Base-by-base conservation (phyloP, 2,797 vertebrate genomes). In the Falco novaeseelandiae region DNA sequence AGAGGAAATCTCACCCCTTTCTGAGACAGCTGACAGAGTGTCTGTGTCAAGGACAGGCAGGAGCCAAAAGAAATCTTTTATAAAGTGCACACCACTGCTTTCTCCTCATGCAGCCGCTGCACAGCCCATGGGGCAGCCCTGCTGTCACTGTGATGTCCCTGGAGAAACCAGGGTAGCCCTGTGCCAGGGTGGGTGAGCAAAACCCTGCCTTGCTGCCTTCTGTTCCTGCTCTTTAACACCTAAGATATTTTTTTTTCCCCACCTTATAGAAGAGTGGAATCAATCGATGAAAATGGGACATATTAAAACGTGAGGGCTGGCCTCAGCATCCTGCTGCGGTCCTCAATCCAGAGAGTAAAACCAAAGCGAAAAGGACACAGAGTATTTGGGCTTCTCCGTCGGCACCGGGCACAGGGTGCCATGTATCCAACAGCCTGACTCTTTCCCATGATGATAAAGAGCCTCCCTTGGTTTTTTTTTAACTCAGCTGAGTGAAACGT, bases 391-490 rank as follows among this genome's bases (percentile, higher is more conserved):
- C 8, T 42, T 91, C 63, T 18, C 19, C 15, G 14, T 57, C 66
- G 52, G 9, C 12, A 54, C n/a, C 0, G 0, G 36, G 27, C 8
- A 49, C 51, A 8, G 5, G 3, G 44, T 58, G 20, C 34, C 4
- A 1, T 3, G 15, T 22, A 57, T 26, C 20, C 49, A 29, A 11
- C 69, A 34, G 12, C 21, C 25, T n/a, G 21, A 55, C 7, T 65
- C 19, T 54, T 79, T 76, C 26, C 30, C 26, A 21, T 42, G 14
- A 14, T 44, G 48, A 63, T 8, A 51, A 62, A 12, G 5, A 73
- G 16, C 19, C 14, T 32, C 70, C 5, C 3, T n/a, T 72, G 40
- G 6, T 54, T 16, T 15, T 63, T 58, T 63, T 42, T 58, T 26
- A 44, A 48, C 17, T 74, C 54, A 57, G 7, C 12, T 58, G 46